phyloP scores from a whole-genome alignment of 2,113 vertebrate genomes.

The Datnioides undecimradiatus region DNA sequence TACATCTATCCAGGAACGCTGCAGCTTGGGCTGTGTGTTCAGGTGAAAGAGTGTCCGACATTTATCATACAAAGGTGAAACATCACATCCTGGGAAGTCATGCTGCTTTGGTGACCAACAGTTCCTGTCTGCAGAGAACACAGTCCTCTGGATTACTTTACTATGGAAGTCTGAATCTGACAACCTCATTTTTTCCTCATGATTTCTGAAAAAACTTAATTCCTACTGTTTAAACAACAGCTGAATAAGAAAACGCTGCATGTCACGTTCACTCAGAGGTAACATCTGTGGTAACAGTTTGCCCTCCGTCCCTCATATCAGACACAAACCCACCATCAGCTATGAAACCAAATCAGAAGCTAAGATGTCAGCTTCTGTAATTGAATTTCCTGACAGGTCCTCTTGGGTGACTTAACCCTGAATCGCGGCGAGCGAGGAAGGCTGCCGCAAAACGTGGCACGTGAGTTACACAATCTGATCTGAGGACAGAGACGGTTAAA shows the following conservation, averaged over 20 bases:
- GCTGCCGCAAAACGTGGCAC: conserved; percentile 19
- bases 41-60: background rate
- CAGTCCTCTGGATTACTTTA: background rate
- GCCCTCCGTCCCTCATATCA: background rate
- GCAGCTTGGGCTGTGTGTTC: background rate
- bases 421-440: conserved; percentile 6
- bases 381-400: conserved; percentile 23
- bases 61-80: background rate
- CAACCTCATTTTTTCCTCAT: too few species aligned
- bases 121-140: background rate
- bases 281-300: background rate
- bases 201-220: background rate
- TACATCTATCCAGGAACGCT: background rate
- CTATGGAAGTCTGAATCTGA: background rate
- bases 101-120: background rate
- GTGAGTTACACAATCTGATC: background rate
- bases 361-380: conserved; percentile 28
- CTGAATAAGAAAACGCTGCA: background rate
- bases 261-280: background rate
- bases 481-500: background rate
- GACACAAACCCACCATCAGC: conserved; percentile 12
- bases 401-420: background rate
- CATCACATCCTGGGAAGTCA: background rate
- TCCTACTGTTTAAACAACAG: background rate
- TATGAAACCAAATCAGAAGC: conserved; percentile 15